These are phyloP conservation scores for Catocala sponsa DNA, from an alignment of 2,888 invertebrate species.

Conservation along the genomic window DNA sequence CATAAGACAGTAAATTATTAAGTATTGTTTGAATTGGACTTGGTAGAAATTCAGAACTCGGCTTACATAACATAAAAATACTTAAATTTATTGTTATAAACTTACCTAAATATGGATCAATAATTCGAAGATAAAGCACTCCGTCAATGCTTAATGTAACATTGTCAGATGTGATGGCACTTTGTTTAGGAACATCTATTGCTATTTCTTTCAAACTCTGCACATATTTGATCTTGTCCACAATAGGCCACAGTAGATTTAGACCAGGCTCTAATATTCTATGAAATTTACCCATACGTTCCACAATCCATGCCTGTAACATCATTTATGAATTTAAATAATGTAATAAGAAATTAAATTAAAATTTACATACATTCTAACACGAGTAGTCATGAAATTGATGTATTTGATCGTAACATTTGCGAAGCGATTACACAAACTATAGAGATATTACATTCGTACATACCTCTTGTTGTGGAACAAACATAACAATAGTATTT, in stretches of 20 bases:
- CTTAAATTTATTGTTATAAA: neutral
- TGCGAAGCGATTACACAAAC: neutral
- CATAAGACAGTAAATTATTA: no score
- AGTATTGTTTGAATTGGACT: no score
- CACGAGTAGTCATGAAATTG: no score
- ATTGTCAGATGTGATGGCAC: conserved; percentile 99
- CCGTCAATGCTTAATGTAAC: conserved; percentile 99
- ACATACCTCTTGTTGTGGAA: conserved; percentile 98
- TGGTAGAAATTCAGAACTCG: no score
- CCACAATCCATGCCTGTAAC: conserved; percentile 97
- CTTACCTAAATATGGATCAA: conserved; percentile 96
- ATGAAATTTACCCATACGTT: conserved; percentile 99
- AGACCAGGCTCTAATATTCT: conserved; percentile 97
- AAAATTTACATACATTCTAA: no score
- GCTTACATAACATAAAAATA: no score
- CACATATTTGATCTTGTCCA: conserved; percentile 98
- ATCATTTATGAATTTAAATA: conserved; percentile 15
- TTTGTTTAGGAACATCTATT: conserved; percentile 99
- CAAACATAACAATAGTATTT: conserved; percentile 98
- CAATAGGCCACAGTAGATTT: conserved; percentile 96
- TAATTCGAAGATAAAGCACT: conserved; percentile 97
- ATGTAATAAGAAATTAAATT: neutral
- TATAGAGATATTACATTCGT: conserved; percentile 2
- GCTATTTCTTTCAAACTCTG: conserved; percentile 99
- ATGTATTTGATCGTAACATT: neutral